Conservation (phyloP, 2,797 vertebrate species). For the Darevskia mixta region DNA sequence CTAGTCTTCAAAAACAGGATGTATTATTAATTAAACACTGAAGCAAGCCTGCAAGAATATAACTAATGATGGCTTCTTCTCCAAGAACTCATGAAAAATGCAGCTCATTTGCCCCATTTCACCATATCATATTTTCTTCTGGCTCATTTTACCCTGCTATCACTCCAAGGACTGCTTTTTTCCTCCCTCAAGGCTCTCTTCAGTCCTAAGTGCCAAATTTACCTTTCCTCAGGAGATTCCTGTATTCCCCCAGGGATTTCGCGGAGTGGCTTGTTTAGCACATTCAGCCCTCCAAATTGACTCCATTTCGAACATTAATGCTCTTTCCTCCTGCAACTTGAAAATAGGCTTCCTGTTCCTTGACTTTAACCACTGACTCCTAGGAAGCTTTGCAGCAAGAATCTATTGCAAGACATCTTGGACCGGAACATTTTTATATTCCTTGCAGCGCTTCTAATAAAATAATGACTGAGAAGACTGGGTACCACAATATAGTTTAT, state of each 20-base stretch:
- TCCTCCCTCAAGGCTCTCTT: constrained; percentile 29
- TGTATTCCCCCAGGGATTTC: fast-evolving
- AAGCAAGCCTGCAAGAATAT: constrained; percentile 10
- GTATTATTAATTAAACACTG: constrained; percentile 12
- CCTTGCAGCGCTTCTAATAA: neutral
- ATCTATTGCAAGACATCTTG: neutral
- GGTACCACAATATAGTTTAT: fast-evolving
- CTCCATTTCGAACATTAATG: constrained; percentile 9
- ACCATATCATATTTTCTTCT: constrained; percentile 46
- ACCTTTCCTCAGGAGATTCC: constrained; percentile 41
- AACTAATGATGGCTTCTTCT: constrained; percentile 42
- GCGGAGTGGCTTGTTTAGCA: neutral
- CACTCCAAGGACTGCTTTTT: constrained; percentile 17
- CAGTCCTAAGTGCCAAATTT: constrained; percentile 29
- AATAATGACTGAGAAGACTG: neutral
- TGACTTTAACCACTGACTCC: neutral
- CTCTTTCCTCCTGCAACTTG: neutral
- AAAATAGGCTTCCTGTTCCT: fast-evolving
- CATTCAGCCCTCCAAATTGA: neutral
- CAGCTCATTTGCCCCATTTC: constrained; percentile 62
- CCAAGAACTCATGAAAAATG: constrained; percentile 49
- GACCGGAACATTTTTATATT: fast-evolving
- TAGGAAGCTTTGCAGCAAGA: neutral
- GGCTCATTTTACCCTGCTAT: constrained; percentile 43
- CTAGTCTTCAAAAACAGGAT: constrained; percentile 18